Conservation (phyloP, 1,140 invertebrate species). For the Drosophila parabipectinata region DNA sequence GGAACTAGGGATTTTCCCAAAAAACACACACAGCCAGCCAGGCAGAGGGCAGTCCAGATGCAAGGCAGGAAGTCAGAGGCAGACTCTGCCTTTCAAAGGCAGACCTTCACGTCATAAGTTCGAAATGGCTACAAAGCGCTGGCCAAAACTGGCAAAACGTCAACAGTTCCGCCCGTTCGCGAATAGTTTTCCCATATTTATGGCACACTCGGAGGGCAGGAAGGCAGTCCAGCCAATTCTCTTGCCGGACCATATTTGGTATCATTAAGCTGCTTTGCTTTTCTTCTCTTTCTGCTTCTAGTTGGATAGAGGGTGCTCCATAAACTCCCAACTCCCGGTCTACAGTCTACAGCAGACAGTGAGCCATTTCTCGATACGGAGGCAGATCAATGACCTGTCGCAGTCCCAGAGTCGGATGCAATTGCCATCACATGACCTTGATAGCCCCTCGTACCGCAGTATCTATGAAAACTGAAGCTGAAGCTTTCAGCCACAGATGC, state of each 20-base stretch:
- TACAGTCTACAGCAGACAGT: constrained; percentile 23
- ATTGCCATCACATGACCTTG: constrained; percentile 53
- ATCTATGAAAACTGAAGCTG: neutral
- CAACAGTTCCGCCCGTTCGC: constrained; percentile 35
- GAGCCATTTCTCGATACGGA: constrained; percentile 27
- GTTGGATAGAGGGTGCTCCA: constrained; percentile 2
- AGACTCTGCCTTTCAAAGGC: neutral
- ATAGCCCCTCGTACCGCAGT: constrained; percentile 10
- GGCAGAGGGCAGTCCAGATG: neutral
- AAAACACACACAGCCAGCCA: neutral
- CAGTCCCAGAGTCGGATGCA: constrained; percentile 29
- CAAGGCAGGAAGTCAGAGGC: neutral
- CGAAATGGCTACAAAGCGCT: constrained; percentile 25
- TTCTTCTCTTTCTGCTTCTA: neutral
- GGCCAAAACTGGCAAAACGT: constrained; percentile 42
- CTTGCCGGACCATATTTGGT: constrained; percentile 44
- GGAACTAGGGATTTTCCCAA: constrained; percentile 16
- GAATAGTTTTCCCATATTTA: constrained; percentile 57
- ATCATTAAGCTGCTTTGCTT: constrained; percentile 50
- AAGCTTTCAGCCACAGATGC: constrained; percentile 24
- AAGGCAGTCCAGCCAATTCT: constrained; percentile 28
- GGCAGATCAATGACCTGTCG: constrained; percentile 39
- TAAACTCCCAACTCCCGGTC: neutral
- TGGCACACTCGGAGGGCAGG: constrained; percentile 26
- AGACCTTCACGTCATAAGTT: constrained; percentile 37